Base-by-base conservation (phyloP, 2,888 invertebrate genomes). In the Beris chalybata region DNA sequence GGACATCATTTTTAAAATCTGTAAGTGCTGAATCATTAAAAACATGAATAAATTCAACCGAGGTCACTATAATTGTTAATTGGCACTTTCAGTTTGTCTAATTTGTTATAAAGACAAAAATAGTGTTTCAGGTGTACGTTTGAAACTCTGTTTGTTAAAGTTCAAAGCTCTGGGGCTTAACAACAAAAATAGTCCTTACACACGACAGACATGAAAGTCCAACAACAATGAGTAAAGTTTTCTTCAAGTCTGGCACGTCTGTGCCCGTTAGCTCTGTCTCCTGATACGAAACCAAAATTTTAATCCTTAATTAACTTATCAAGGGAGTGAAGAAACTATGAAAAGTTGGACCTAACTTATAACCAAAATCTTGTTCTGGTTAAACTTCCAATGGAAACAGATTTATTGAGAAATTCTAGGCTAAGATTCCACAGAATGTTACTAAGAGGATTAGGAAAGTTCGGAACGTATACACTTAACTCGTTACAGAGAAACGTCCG, bases 301-400 rank as follows among this genome's bases (percentile, higher is more conserved):
- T 71, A 72, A 72, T 72, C 72, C 71, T 72, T 72, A 72, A 72
- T 72, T 72, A 72, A 72, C 72, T 72, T 71, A 71, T 71, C 71
- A 72, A 69, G 67, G 5, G 57, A 58, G 22, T 7, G 58, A 48
- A 58, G 54, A 64, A 64, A 64, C 61, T 61, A 61, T 50, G 61
- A 61, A 61, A 61, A 65, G 65, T 68, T 65, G 57, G 68, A 57
- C 52, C 65, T 50, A 66, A 68, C 68, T 68, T 68, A 68, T 68
- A 66, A 68, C 68, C 65, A 66, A 68, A 68, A 68, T 68, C 65
- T 68, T 68, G 66, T 66, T 68, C 68, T 66, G 64, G 68, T 65
- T 66, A 66, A 68, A 68, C 64, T 66, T 68, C 58, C 64, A 64
- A 68, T 68, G 63, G 65, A 65, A 68, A 68, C 68, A 68, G 68